Evolutionary conservation across 1,140 invertebrate genomes (phyloP).

Genomic region (Dendrolimus punctatus): DNA sequence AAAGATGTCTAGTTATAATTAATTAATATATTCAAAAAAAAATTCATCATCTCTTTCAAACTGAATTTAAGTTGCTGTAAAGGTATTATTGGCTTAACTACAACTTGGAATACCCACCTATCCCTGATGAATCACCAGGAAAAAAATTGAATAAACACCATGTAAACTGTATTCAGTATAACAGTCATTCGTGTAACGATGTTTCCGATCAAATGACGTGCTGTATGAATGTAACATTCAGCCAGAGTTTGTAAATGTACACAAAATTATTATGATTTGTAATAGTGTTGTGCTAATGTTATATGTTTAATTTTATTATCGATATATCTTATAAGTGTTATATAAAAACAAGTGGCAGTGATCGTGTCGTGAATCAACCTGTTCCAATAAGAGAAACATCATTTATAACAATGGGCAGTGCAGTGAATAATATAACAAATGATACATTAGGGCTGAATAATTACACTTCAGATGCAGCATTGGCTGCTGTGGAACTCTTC

Average conservation of each 20-base stretch:
- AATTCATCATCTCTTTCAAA: no score
- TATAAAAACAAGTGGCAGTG: not conserved
- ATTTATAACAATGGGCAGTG: conserved; percentile 1
- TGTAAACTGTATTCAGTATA: conserved; percentile 9
- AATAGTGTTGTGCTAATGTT: no score
- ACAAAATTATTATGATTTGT: no score
- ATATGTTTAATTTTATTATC: no score
- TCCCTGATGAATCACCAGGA: conserved; percentile 25
- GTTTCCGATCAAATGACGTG: conserved; percentile 20
- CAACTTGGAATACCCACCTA: conserved; percentile 6
- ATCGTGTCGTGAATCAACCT: conserved; percentile 18
- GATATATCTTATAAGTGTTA: not conserved
- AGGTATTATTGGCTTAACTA: no score
- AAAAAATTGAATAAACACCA: conserved; percentile 18
- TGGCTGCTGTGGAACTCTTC: conserved; percentile 74
- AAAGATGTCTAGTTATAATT: no score
- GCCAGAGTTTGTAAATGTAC: conserved; percentile 19
- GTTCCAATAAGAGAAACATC: not conserved
- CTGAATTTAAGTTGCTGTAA: no score
- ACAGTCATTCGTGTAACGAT: conserved; percentile 19
- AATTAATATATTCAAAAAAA: no score
- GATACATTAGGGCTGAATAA: conserved; percentile 17
- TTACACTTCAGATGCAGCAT: conserved; percentile 27
- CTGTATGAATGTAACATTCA: conserved; percentile 4
- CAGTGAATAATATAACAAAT: conserved; percentile 20